Conservation (phyloP, 2,113 vertebrate genomes). For the Podilymbus podiceps region DNA sequence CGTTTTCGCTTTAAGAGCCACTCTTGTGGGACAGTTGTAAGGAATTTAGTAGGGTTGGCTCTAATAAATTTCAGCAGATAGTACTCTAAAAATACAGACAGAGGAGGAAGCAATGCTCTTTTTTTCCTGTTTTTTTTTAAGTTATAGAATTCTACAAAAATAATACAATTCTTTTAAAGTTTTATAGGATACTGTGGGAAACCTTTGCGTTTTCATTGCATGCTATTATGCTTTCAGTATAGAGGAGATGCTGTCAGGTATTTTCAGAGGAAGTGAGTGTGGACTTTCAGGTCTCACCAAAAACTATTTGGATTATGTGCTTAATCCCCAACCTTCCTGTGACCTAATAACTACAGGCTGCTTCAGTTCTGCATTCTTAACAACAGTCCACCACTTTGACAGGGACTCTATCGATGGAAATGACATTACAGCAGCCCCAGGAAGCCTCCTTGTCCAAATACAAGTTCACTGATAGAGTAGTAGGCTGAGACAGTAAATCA, state of each 20-base stretch:
- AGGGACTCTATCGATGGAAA: not conserved
- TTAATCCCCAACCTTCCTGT: not conserved
- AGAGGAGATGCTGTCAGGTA: not conserved
- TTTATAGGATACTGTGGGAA: not conserved
- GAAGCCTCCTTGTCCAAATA: not conserved
- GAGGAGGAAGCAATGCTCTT: not conserved
- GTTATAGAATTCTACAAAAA: not conserved
- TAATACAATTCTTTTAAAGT: not conserved
- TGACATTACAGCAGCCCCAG: not conserved
- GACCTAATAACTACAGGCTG: not conserved
- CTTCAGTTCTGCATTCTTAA: not conserved
- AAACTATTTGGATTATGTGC: not conserved
- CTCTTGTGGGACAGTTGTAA: slow-evolving; percentile 16
- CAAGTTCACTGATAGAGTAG: not conserved
- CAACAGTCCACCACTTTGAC: not conserved
- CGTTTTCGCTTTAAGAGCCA: slow-evolving; percentile 23
- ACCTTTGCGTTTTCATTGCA: not conserved
- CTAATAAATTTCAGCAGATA: not conserved
- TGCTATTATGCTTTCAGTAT: not conserved
- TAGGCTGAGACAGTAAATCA: not conserved
- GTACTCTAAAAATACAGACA: slow-evolving; percentile 20
- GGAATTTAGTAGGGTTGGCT: slow-evolving; percentile 20
- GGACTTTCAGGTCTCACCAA: not conserved
- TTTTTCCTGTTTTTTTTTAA: not conserved
- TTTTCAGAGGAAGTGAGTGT: not conserved